Conservation (phyloP, 2,888 invertebrate genomes). For the Tenthredo livida region DNA sequence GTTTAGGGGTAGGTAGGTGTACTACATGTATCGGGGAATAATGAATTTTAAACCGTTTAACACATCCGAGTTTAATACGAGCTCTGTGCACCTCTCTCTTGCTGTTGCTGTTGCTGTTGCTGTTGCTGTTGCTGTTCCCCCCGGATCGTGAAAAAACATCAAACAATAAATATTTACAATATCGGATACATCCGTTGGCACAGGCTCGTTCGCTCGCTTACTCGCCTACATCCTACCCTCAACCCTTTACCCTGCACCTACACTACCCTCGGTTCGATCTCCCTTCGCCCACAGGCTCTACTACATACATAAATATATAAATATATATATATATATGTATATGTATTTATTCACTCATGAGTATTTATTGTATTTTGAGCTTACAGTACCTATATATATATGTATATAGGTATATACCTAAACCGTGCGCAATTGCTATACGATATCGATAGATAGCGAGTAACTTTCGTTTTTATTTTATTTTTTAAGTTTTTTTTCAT, state of each 20-base stretch:
- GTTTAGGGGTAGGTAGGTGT: too few relatives aligned
- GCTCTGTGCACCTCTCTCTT: background rate
- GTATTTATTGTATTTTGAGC: conserved; percentile 9
- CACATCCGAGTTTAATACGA: background rate
- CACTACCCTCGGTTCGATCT: background rate
- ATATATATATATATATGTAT: background rate
- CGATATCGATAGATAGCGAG: background rate
- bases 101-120: background rate
- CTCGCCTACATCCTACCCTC: background rate
- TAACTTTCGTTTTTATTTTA: background rate
- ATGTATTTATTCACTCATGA: background rate
- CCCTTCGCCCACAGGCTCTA: background rate
- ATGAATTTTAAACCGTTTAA: conserved; percentile 23
- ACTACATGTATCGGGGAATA: background rate
- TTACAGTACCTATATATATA: background rate
- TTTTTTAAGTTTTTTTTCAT: background rate
- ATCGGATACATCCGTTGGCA: conserved; percentile 5
- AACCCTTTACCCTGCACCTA: background rate
- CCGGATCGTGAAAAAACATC: conserved; percentile 5
- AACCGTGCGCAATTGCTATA: background rate
- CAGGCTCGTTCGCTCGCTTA: background rate
- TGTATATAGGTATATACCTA: background rate
- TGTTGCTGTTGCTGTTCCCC: background rate
- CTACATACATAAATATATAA: background rate
- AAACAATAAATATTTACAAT: conserved; percentile 41